Base-by-base conservation (phyloP, 1,140 invertebrate genomes). In the Lepeophtheirus salmonis region DNA sequence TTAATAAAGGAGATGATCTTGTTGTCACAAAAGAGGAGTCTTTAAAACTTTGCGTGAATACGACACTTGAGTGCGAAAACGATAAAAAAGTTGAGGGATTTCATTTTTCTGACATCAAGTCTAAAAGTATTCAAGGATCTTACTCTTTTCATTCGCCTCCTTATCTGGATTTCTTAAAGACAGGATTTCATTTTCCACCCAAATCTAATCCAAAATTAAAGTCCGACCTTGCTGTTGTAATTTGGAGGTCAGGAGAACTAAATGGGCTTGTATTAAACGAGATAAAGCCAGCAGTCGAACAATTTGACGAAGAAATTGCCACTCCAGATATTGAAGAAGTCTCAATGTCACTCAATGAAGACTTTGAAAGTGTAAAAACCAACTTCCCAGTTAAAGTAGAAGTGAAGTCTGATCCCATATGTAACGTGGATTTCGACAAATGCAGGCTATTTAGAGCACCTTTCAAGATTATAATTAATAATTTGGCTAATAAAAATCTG, bases 101-200 rank as follows among this genome's bases (percentile, higher is more conserved):
- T 4, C 23, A 21, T 4, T 54, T 54, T 13, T 54, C 52, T 1
- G 20, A 20, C 2, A 18, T 54, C 18, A 24, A 24, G 2, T 20
- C 10, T 2, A 54, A 54, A 23, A 41, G 30, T n/a, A 41, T 41
- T 41, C 30, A 41, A n/a, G 52, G 16, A 24, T 20, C 52, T 4
- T 20, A 24, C n/a, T 21, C 10, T 16, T 54, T 54, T 20, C 52
- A 17, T 16, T 24, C 20, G 14, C 18, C 52, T 3, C 52, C 52
- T 2, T 54, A 54, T 54, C 52, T 54, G 22, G 52, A 54, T 20
- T 54, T 54, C 23, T 20, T 54, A 14, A 54, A 54, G 16, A 14
- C 52, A 3, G 52, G 14, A 18, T 54, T 54, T 23, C 22, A 18
- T 16, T 54, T 54, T 20, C 52, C 52, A 14, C n/a, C 17, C 2